Evolutionary conservation across 2,797 vertebrate genomes (phyloP), one percentile per base, ranked within the genome.

Genomic region (Molossus alvarezi): DNA sequence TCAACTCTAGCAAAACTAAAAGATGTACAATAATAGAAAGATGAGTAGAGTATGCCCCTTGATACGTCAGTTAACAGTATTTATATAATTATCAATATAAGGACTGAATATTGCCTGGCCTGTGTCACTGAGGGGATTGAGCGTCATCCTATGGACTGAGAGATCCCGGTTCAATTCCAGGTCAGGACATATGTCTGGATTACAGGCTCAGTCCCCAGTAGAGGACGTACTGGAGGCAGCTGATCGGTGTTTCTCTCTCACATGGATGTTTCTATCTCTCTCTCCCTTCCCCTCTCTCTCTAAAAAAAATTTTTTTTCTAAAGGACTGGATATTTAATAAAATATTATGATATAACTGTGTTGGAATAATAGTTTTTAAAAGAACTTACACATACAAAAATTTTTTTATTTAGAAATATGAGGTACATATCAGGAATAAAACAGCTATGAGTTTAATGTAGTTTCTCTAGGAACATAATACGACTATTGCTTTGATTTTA

Each of bases 401-500:
- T 10, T 4, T 10, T 45, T 89, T 57, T 53, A 80, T 80, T 87
- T 67, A 84, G 58, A 84, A 90, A 88, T 48, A 87, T 12, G 9
- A 18, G 9, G 13, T 67, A 23, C 53, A 1, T 41, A 20, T n/a
- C 9, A 41, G 10, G 37, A 85, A 55, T 45, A 82, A 87, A 77
- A 65, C 29, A 85, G 57, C 13, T 58, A 41, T n/a, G 18, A 75
- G 2, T 76, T 84, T 21, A 79, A 82, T 62, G 18, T 20, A 29
- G 55, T 77, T 91, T 73, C 45, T 93, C 5, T n/a, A 80, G 27
- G 33, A 92, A 94, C 0, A 93, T 18, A 20, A 64, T 92, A 88
- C 92, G 79, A 79, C 65, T 69, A 58, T 92, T 90, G 76, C 86
- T 92, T 96, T 71, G 27, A 95, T 95, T 95, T 91, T 51, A 94